phyloP scores from a whole-genome alignment of 30 jellyfish, hydroid and myxozoan species.

The Hydra vulgaris region DNA sequence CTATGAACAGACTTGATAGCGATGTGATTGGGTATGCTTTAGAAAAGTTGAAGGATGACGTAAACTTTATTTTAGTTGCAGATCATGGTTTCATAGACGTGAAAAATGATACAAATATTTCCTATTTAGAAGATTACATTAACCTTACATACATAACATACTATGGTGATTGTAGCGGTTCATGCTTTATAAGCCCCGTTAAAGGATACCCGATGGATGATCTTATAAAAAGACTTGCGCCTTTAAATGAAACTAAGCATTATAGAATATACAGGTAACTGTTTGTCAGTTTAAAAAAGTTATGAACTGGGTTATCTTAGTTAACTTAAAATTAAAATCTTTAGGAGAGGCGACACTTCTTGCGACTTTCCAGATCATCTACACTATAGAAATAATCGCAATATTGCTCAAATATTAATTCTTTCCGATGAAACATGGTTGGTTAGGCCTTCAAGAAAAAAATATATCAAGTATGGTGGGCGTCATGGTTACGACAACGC shows the following conservation, averaged over 20 bases:
- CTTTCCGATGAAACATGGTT: conserved; percentile 5
- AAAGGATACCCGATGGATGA: neutral
- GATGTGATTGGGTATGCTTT: neutral
- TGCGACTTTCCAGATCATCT: neutral
- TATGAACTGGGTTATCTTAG: too few relatives aligned
- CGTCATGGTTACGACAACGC: conserved; percentile 14
- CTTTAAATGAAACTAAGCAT: neutral
- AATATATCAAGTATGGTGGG: neutral
- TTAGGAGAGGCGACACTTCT: neutral
- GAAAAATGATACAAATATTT: neutral
- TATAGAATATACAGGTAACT: neutral
- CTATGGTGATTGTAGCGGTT: neutral
- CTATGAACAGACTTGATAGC: neutral
- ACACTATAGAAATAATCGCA: conserved; percentile 4
- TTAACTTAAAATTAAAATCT: too few relatives aligned
- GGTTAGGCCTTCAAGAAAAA: neutral
- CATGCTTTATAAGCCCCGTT: neutral
- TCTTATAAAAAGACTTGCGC: neutral
- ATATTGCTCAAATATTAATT: conserved; percentile 8
- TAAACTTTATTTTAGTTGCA: neutral
- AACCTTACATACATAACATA: neutral
- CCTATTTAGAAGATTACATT: neutral
- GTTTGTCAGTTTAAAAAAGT: neutral
- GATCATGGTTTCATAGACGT: conserved; percentile 4
- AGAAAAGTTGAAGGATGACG: neutral